A percentile compares a stretch with the other conserved stretches of the same genome.
phyloP scores from a whole-genome alignment of 1,140 invertebrate species.

The Diabrotica virgifera region DNA sequence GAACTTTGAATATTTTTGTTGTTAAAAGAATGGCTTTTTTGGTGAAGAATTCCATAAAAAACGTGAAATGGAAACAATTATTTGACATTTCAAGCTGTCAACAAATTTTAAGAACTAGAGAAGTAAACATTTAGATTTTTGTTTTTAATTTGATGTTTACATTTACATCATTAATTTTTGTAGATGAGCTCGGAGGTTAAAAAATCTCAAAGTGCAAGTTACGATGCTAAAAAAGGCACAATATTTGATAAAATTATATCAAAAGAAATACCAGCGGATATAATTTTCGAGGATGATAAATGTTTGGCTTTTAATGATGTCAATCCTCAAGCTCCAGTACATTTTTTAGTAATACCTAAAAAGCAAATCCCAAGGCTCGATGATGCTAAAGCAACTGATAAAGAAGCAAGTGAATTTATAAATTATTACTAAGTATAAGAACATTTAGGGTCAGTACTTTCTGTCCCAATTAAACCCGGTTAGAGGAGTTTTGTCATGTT shows the following conservation, averaged over 20 bases:
- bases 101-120: background rate
- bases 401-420: constrained; percentile 46
- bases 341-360: constrained; percentile 83
- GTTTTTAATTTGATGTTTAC: background rate
- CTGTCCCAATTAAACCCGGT: too few relatives aligned
- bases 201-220: constrained; percentile 49
- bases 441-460: too few relatives aligned
- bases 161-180: constrained; percentile 9
- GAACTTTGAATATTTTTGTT: too few relatives aligned
- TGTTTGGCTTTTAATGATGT: constrained; percentile 80
- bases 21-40: too few relatives aligned
- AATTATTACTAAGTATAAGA: background rate
- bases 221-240: constrained; percentile 50
- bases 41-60: too few relatives aligned
- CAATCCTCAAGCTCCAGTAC: constrained; percentile 73
- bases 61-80: too few relatives aligned
- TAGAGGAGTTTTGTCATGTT: constrained; percentile 6
- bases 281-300: constrained; percentile 76
- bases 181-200: constrained; percentile 49
- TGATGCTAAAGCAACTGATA: constrained; percentile 34
- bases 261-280: constrained; percentile 73
- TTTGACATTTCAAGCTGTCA: background rate
- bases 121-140: background rate
- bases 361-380: constrained; percentile 43
- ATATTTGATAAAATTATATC: constrained; percentile 81